Evolutionary conservation across 1,140 invertebrate genomes (phyloP), one percentile per base, ranked within the genome.

Genomic region (Acromyrmex charruanus): DNA sequence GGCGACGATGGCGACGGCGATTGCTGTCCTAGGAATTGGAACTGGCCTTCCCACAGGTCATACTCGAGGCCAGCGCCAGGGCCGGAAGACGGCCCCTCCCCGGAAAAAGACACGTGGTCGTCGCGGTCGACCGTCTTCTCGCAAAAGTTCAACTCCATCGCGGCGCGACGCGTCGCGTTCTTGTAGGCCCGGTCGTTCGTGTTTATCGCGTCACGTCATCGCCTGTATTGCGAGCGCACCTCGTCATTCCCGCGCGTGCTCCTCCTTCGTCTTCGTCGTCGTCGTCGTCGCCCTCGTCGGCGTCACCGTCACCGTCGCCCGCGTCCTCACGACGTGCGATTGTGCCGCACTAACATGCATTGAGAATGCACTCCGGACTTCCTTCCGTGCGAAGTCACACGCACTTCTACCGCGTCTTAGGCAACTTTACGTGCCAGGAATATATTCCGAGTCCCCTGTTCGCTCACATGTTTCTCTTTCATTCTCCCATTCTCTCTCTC

Each of bases 1-100:
- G 49, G 25, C 25, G 25, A 16, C 3, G 28, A 58, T 25, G 35
- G 69, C 58, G 63, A 35, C 4, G 49, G 1, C 59, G 79, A 12
- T 12, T 91, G 87, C 53, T 92, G 90, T 68, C 97, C 97, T 88
- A 97, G 96, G 93, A 98, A 98, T 94, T 98, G 97, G 93, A 98
- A 98, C 95, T 98, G 98, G 65, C 97, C 98, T 93, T 98, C 97
- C 97, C 97, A 98, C 96, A 98, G 97, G 93, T 98, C 98, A 94
- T 97, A 97, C 93, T 98, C 97, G 92, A 98, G 95, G 87, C 91
- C 94, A 58, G 92, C 93, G 18, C 92, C 93, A 16, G 91, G 89
- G 18, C 89, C 88, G 75, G 81, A 86, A 28, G 91, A 82, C 61
- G 77, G 87, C 79, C 82, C 84, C 80, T 90, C 91, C 89, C 85